Evolutionary conservation across 2,113 vertebrate genomes (phyloP).

Genomic region (Poeciliopsis prolifica): DNA sequence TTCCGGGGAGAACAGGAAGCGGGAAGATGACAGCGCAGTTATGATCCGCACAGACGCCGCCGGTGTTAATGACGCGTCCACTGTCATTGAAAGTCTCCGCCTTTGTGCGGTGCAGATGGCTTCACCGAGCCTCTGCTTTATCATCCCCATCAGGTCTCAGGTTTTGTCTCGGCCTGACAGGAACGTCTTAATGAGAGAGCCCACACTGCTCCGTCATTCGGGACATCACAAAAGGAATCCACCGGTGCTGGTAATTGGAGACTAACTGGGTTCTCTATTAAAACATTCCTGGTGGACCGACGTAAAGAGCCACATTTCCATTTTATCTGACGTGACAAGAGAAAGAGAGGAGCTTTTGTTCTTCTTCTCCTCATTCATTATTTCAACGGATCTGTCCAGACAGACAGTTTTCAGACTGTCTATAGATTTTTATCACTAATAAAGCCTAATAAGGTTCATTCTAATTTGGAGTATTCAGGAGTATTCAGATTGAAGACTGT

Average conservation of each 20-base stretch:
- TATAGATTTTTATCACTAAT: slow-evolving; percentile 1
- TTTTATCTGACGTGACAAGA: slow-evolving; percentile 11
- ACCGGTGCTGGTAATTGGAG: slow-evolving; percentile 11
- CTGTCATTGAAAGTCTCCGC: slow-evolving; percentile 20
- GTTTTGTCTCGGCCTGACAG: slow-evolving; percentile 6
- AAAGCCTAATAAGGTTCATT: background rate
- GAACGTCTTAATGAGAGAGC: slow-evolving; percentile 6
- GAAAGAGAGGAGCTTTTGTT: slow-evolving; percentile 8
- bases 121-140: slow-evolving; percentile 1
- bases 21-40: slow-evolving; percentile 17
- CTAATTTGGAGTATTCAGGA: no score
- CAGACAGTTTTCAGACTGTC: slow-evolving; percentile 5
- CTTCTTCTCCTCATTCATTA: slow-evolving; percentile 19
- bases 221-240: background rate
- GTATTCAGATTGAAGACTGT: slow-evolving; percentile 1
- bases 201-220: background rate
- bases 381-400: slow-evolving; percentile 9
- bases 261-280: slow-evolving; percentile 10
- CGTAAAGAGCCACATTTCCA: slow-evolving; percentile 9
- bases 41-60: background rate
- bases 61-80: slow-evolving; percentile 15
- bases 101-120: slow-evolving; percentile 1
- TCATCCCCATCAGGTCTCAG: background rate
- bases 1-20: background rate
- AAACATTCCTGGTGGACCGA: background rate